A percentile compares a stretch with the other conserved stretches of the same genome.
Evolutionary conservation across 1,140 invertebrate genomes (phyloP).

Genomic region (Cotesia typhae): DNA sequence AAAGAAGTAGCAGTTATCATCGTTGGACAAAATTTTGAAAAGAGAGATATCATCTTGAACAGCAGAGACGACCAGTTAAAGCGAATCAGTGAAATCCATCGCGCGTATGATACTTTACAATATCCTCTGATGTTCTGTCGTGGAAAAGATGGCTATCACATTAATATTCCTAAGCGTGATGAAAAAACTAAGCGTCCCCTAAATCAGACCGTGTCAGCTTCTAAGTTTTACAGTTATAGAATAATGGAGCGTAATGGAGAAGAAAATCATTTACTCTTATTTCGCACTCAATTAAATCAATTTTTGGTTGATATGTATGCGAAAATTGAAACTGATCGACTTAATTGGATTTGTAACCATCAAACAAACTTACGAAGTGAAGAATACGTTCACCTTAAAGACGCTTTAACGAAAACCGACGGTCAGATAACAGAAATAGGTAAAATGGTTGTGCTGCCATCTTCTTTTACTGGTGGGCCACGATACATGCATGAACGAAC

Average conservation of each 20-base stretch:
- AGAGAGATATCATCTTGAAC: constrained; percentile 29
- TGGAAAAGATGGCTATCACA: constrained; percentile 56
- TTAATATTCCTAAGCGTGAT: constrained; percentile 2
- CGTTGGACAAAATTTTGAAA: constrained; percentile 41
- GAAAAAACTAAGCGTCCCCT: neutral
- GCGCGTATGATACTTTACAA: constrained; percentile 47
- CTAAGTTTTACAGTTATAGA: constrained; percentile 16
- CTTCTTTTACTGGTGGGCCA: no score
- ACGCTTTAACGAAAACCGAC: no score
- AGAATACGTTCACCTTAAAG: no score
- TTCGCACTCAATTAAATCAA: constrained; percentile 46
- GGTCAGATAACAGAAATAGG: no score
- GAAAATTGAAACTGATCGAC: constrained; percentile 52
- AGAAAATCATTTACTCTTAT: constrained; percentile 45
- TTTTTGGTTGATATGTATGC: constrained; percentile 57
- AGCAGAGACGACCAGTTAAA: constrained; percentile 15
- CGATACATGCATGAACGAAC: no score
- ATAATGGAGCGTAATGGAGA: constrained; percentile 14
- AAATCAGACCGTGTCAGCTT: constrained; percentile 11
- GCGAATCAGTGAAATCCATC: constrained; percentile 21
- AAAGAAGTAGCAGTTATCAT: constrained; percentile 49
- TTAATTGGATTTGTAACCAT: constrained; percentile 49
- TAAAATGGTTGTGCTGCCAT: no score
- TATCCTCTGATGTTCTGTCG: constrained; percentile 58
- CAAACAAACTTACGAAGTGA: constrained; percentile 2